phyloP scores from a whole-genome alignment of 2,888 invertebrate species.

The Epinotia nisella region DNA sequence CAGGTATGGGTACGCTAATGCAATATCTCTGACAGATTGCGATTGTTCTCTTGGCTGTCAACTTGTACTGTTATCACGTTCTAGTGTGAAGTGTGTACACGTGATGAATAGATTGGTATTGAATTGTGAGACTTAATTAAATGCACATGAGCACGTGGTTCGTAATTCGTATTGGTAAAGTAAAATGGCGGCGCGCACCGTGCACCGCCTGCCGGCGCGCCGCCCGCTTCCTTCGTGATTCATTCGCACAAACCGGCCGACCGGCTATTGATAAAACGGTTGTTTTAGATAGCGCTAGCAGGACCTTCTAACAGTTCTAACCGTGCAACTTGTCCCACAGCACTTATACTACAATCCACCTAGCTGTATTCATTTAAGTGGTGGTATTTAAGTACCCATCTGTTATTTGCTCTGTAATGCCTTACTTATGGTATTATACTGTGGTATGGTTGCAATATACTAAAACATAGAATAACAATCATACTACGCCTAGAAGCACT shows the following conservation, averaged over 20 bases:
- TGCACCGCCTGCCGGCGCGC: slow-evolving; percentile 46
- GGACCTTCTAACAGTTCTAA: background rate
- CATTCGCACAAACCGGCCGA: slow-evolving; percentile 54
- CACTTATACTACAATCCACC: too few relatives aligned
- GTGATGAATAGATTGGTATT: background rate
- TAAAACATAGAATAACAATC: too few relatives aligned
- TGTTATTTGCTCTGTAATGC: background rate
- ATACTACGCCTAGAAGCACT: too few relatives aligned
- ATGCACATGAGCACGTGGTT: slow-evolving; percentile 76
- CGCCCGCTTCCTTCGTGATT: slow-evolving; percentile 45
- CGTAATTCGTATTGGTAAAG: slow-evolving; percentile 61
- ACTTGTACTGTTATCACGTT: background rate
- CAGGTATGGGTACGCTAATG: slow-evolving; percentile 61
- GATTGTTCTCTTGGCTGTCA: background rate
- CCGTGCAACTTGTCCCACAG: background rate
- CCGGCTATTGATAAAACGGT: slow-evolving; percentile 53
- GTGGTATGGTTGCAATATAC: too few relatives aligned
- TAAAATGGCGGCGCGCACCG: slow-evolving; percentile 78
- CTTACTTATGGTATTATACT: too few relatives aligned
- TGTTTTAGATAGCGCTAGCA: slow-evolving; percentile 28
- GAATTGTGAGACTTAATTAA: slow-evolving; percentile 48
- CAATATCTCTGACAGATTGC: slow-evolving; percentile 7
- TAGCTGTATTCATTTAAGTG: too few relatives aligned
- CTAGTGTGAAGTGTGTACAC: slow-evolving; percentile 3
- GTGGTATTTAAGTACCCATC: background rate